These are phyloP conservation scores for Danaus chrysippus DNA, from an alignment of 2,888 invertebrate genomes.

Conservation along the genomic window DNA sequence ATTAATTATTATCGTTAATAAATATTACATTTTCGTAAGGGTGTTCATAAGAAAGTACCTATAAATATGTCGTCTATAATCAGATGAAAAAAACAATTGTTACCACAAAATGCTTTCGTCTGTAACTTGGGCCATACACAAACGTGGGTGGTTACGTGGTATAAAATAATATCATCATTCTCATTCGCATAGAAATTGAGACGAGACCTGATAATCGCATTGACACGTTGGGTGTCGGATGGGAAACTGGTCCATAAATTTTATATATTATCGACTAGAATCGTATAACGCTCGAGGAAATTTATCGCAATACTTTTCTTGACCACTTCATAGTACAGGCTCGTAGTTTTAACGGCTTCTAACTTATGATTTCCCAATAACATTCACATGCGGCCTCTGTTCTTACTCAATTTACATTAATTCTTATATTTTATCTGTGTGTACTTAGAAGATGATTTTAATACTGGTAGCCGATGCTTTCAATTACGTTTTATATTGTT, in stretches of 20 bases:
- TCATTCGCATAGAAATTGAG: constrained; percentile 57
- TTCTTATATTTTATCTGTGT: constrained; percentile 25
- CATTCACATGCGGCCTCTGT: constrained; percentile 26
- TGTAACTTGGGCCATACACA: constrained; percentile 39
- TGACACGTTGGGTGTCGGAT: constrained; percentile 36
- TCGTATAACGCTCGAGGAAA: constrained; percentile 28
- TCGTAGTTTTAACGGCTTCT: constrained; percentile 28
- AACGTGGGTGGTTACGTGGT: constrained; percentile 54
- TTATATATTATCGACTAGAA: constrained; percentile 33
- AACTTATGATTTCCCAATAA: constrained; percentile 30
- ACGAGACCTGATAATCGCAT: constrained; percentile 38
- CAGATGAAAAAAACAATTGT: constrained; percentile 12
- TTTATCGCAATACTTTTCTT: constrained; percentile 28
- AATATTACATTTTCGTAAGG: neutral
- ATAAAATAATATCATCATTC: constrained; percentile 49
- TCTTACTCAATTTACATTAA: constrained; percentile 19
- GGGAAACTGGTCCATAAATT: constrained; percentile 37
- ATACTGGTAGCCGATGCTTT: constrained; percentile 29
- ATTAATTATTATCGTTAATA: neutral
- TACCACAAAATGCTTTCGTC: constrained; percentile 27
- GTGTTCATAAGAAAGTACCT: too few relatives aligned
- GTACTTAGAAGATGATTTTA: constrained; percentile 22
- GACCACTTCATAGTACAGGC: constrained; percentile 31
- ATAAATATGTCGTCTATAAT: neutral
- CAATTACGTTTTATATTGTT: constrained; percentile 24